Evolutionary conservation across 2,113 vertebrate species (phyloP), one percentile per base, ranked within the genome.

Genomic region (Thymallus thymallus): DNA sequence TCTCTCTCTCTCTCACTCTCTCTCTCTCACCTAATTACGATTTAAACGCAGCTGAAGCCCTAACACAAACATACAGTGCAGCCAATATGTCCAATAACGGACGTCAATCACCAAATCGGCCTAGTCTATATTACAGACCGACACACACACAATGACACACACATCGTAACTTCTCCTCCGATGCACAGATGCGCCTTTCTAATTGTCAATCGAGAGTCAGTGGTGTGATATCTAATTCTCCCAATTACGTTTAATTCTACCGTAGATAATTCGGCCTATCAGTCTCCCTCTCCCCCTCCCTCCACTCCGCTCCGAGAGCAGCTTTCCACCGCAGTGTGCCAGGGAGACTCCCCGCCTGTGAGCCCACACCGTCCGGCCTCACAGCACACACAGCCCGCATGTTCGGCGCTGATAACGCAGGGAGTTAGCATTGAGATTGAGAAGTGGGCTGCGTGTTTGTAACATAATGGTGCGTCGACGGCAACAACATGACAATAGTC

Each of bases 371-470:
- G 72, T 69, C 73, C 83, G 85, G 85, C 77, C 83, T 85, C 70
- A 76, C 76, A 84, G 82, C 74, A 79, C 86, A 82, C 84, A 79
- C 76, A 65, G 76, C 82, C 88, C 87, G 87, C 82, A 48, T 93
- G 91, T 87, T 91, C 22, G 73, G 68, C 65, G 79, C 90, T 90
- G 90, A 93, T 93, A 92, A 91, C 84, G 76, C 30, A 58, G 73
- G 78, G 48, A 51, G 48, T 51, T 51, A 83, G 83, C 24, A 81
- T 83, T 74, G 73, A 72, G 80, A 46, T 74, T 76, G 82, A 74
- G 62, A 77, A 79, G 83, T n/a, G 70, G 75, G 82, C 77, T 84
- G 76, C 67, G 75, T 62, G 62, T 69, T 76, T 73, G 24, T 74
- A 69, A 86, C 84, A 86, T 82, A 87, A 87, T 83, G 76, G 88